phyloP scores from a whole-genome alignment of 1,140 invertebrate species.

The Drosophila nebulosa region DNA sequence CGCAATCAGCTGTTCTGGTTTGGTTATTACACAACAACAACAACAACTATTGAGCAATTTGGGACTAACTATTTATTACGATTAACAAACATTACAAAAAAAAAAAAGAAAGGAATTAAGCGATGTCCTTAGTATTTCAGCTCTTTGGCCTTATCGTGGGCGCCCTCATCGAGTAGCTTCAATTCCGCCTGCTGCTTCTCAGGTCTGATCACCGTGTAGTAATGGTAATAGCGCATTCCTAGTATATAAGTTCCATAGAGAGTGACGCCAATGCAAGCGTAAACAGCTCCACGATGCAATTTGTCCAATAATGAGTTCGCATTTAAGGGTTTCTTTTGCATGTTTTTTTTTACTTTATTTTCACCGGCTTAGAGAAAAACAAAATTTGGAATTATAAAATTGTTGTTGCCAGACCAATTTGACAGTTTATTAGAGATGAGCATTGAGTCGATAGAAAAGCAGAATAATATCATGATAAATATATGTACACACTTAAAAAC shows the following conservation, averaged over 20 bases:
- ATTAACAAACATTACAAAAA: slow-evolving; percentile 46
- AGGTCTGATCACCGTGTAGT: slow-evolving; percentile 80
- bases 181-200: slow-evolving; percentile 74
- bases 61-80: slow-evolving; percentile 42
- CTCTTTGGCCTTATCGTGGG: slow-evolving; percentile 73
- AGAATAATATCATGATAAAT: too few relatives aligned
- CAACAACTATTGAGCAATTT: slow-evolving; percentile 20
- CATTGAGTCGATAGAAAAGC: not conserved
- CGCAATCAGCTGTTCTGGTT: not conserved
- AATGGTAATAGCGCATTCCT: slow-evolving; percentile 79
- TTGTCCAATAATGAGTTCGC: slow-evolving; percentile 77
- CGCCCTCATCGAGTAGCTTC: slow-evolving; percentile 67
- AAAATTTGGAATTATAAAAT: not conserved
- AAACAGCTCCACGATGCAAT: slow-evolving; percentile 81
- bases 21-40: slow-evolving; percentile 23
- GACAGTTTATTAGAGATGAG: not conserved
- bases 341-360: slow-evolving; percentile 9
- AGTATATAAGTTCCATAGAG: slow-evolving; percentile 79
- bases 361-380: not conserved
- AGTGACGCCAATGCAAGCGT: slow-evolving; percentile 81
- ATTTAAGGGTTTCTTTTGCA: slow-evolving; percentile 74
- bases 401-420: not conserved
- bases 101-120: slow-evolving; percentile 19
- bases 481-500: too few relatives aligned
- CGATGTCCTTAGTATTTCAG: slow-evolving; percentile 59